Base-by-base conservation (phyloP, 1,140 invertebrate genomes). In the Contarinia nasturtii region DNA sequence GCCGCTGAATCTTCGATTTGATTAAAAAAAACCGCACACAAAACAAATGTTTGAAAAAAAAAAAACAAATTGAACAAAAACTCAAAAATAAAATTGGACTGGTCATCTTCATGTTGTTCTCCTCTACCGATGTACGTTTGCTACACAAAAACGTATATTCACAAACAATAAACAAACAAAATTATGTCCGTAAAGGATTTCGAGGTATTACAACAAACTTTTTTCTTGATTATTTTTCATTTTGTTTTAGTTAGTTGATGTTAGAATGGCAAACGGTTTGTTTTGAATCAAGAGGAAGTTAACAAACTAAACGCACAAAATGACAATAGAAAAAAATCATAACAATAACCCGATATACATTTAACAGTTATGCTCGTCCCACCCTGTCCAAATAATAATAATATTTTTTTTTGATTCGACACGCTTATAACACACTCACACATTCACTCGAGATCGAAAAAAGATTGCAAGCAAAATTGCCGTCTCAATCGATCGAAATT, bases 101-200 rank as follows among this genome's bases (percentile, higher is more conserved):
- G 44, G 44, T 51, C 50, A 37, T 49, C 40, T 44, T 47, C 45
- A 15, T 40, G n/a, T 40, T 40, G n/a, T 15, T 18, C 41, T 43
- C 36, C 45, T 17, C 43, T 8, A 22, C 21, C n/a, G 12, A 7
- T 44, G 43, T 44, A 14, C 21, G 5, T 19, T 14, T 44, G 27
- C 10, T 27, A 27, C 27, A 10, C 27, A 27, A 27, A 14, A 40
- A 15, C 18, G n/a, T 40, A 7, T 12, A 15, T 40, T 19, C 38
- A 40, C 34, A 40, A 40, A 48, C 46, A 50, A 46, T 40, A 46
- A 18, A 7, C 19, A 48, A 50, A 38, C 53, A 48, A 36, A 56
- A 59, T 27, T 27, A n/a, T n/a, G 27, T 27, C 27, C 27, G 27
- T 15, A 53, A 53, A 63, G 60, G 60, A 63, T 60, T 63, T 63